Conservation (phyloP, 2,888 invertebrate genomes). For the Atrina japonica region DNA sequence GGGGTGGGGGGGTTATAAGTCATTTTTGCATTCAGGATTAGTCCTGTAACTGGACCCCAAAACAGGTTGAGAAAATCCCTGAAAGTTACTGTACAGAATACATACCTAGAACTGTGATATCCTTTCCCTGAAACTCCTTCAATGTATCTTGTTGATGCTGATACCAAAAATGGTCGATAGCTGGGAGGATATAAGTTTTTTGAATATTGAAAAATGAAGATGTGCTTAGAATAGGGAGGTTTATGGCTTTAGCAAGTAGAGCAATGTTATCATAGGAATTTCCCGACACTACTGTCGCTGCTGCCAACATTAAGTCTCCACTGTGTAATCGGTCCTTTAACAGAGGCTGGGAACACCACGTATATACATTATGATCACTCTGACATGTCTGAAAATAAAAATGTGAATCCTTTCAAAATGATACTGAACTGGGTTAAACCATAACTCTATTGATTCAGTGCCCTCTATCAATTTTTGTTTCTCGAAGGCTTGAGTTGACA, state of each 20-base stretch:
- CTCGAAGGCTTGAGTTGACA: too few relatives aligned
- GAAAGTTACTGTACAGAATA: too few relatives aligned
- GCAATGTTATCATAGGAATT: conserved; percentile 33
- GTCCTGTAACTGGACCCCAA: too few relatives aligned
- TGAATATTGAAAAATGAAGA: conserved; percentile 27
- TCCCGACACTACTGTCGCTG: conserved; percentile 31
- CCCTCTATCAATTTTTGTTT: too few relatives aligned
- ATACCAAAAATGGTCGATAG: conserved; percentile 25
- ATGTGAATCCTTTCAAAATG: background rate
- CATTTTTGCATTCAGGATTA: too few relatives aligned
- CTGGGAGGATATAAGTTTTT: conserved; percentile 26
- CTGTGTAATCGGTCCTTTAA: conserved; percentile 33
- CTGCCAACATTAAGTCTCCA: conserved; percentile 36
- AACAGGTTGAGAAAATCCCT: too few relatives aligned
- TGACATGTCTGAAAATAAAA: conserved; percentile 23
- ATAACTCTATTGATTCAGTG: background rate
- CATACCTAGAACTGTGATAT: conserved; percentile 35
- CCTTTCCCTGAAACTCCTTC: conserved; percentile 16
- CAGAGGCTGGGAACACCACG: conserved; percentile 39
- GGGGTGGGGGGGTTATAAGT: too few relatives aligned
- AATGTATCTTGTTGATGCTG: conserved; percentile 20
- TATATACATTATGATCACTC: conserved; percentile 2
- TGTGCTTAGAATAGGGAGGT: conserved; percentile 18
- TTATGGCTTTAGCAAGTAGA: conserved; percentile 28
- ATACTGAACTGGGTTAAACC: background rate